Conservation (phyloP, 2,113 vertebrate genomes). For the Cryptomyrus ogoouensis region DNA sequence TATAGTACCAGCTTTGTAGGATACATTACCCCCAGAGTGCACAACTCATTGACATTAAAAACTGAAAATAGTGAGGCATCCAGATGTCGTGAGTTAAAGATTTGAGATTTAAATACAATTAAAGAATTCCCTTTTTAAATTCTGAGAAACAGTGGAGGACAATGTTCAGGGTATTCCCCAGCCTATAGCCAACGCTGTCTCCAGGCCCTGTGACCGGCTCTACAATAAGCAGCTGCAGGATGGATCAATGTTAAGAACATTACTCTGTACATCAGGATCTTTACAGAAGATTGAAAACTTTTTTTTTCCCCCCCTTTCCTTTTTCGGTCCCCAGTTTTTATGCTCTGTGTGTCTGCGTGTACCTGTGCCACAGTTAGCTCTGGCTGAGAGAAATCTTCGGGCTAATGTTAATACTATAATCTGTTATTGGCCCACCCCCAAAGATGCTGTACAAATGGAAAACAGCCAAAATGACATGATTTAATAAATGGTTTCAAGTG, state of each 20-base stretch:
- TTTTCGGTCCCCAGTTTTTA: not conserved
- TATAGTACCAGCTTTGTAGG: not conserved
- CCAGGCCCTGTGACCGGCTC: not conserved
- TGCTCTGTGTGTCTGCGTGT: not conserved
- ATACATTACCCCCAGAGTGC: not conserved
- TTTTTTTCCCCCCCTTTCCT: not conserved
- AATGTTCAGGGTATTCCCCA: not conserved
- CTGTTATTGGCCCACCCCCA: not conserved
- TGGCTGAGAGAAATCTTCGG: not conserved
- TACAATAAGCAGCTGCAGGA: not conserved
- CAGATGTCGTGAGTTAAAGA: constrained; percentile 42
- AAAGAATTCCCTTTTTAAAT: constrained; percentile 43
- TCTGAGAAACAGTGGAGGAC: not conserved
- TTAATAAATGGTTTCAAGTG: constrained; percentile 16
- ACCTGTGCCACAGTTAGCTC: not conserved
- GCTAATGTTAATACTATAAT: constrained; percentile 17
- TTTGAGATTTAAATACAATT: constrained; percentile 41
- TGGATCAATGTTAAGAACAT: not conserved
- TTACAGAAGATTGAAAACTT: not conserved
- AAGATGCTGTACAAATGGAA: not conserved
- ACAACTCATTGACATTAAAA: not conserved
- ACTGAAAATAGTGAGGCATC: not conserved
- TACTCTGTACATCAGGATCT: not conserved
- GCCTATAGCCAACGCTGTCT: not conserved
- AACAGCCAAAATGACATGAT: not conserved